A percentile compares a stretch with the other conserved stretches of the same genome.
Conservation (phyloP, 35 echinoderm and acorn worm genomes). For the Apostichopus californicus region DNA sequence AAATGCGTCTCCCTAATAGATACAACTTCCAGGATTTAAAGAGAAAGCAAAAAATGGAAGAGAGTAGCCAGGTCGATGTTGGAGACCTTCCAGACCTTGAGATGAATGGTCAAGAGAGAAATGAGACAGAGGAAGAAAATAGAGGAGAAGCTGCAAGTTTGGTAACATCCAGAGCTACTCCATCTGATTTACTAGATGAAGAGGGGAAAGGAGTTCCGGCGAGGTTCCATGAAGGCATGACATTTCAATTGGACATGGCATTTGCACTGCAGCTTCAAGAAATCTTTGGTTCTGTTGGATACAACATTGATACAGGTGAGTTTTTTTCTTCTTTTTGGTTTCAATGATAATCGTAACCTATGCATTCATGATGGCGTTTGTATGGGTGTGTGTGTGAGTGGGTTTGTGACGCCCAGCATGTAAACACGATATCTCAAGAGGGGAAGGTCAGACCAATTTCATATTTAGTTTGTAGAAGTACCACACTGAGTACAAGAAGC, state of each 20-base stretch:
- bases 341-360: too few species aligned
- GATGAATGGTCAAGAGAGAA: neutral
- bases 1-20: conserved; percentile 3
- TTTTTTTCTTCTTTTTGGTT: neutral
- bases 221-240: conserved; percentile 64
- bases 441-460: too few species aligned
- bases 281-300: conserved; percentile 85
- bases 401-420: too few species aligned
- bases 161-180: neutral
- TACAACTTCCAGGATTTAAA: neutral
- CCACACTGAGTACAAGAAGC: too few species aligned
- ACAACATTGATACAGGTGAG: conserved; percentile 75
- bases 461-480: too few species aligned
- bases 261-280: conserved; percentile 94
- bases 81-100: neutral
- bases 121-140: neutral
- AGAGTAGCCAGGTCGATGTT: neutral
- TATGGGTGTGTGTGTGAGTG: too few species aligned
- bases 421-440: too few species aligned
- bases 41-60: neutral
- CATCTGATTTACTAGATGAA: conserved; percentile 24
- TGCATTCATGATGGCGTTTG: too few species aligned
- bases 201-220: conserved; percentile 37
- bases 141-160: neutral
- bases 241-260: conserved; percentile 77